These are phyloP conservation scores for Narcine bancroftii DNA, from an alignment of 2,113 vertebrate genomes.

Conservation along the genomic window DNA sequence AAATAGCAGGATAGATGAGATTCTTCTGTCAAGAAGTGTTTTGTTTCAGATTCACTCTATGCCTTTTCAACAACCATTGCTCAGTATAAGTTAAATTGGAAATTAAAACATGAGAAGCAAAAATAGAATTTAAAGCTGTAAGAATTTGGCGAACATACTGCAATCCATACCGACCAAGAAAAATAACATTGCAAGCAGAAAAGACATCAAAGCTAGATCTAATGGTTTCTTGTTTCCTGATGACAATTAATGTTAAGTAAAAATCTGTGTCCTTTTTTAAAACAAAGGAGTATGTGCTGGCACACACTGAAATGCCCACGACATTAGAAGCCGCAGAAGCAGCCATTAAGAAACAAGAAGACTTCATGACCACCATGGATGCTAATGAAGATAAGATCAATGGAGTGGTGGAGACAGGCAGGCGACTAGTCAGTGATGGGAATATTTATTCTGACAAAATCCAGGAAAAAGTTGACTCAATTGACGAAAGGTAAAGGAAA, in stretches of 20 bases:
- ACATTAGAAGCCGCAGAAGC: slow-evolving; percentile 90
- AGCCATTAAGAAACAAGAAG: slow-evolving; percentile 95
- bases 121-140: neutral
- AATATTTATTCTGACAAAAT: slow-evolving; percentile 90
- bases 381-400: slow-evolving; percentile 97
- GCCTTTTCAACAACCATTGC: neutral
- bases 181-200: neutral
- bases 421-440: slow-evolving; percentile 82
- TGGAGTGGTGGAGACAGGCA: slow-evolving; percentile 81
- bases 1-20: neutral
- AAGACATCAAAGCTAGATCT: neutral
- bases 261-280: slow-evolving; percentile 37
- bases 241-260: neutral
- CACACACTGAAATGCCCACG: slow-evolving; percentile 92
- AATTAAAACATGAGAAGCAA: neutral
- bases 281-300: slow-evolving; percentile 85
- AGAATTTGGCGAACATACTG: neutral
- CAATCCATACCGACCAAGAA: neutral
- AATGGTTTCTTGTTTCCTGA: neutral
- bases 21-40: neutral
- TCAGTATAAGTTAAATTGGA: neutral
- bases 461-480: slow-evolving; percentile 93
- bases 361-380: slow-evolving; percentile 98
- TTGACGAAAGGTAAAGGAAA: slow-evolving; percentile 76
- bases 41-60: neutral